A percentile compares a stretch with the other conserved stretches of the same genome.
Conservation (phyloP, 2,113 vertebrate genomes). For the Lamprologus speciosus region DNA sequence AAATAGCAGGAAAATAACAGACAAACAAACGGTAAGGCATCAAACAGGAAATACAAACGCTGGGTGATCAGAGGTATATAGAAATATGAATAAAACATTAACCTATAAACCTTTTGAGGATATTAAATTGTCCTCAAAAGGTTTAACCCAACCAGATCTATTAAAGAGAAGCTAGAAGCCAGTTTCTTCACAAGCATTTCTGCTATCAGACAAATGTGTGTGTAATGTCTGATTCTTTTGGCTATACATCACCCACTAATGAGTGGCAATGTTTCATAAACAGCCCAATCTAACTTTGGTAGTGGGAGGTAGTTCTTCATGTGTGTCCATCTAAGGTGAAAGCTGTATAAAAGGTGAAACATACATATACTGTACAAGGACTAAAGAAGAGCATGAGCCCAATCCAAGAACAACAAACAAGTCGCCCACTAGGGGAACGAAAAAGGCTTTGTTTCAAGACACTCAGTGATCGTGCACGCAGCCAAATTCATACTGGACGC, state of each 20-base stretch:
- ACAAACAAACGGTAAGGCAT: neutral
- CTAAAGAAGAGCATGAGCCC: neutral
- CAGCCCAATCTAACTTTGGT: neutral
- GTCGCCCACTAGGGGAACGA: neutral
- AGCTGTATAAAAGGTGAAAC: neutral
- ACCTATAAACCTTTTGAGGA: neutral
- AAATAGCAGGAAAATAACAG: neutral
- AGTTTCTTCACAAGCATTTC: neutral
- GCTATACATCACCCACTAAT: neutral
- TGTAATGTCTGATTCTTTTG: neutral
- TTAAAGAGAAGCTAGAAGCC: neutral
- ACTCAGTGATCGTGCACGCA: neutral
- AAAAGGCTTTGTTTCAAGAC: constrained; percentile 6
- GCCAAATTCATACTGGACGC: neutral
- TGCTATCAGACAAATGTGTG: neutral
- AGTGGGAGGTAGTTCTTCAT: neutral
- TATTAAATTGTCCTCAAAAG: neutral
- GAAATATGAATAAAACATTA: neutral
- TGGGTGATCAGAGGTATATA: neutral
- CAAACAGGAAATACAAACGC: neutral
- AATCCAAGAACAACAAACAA: neutral
- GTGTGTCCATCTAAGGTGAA: neutral
- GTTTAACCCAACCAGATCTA: neutral
- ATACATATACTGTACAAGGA: neutral
- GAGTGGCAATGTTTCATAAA: neutral